These are phyloP conservation scores for Onthophagus sagittarius DNA, from an alignment of 2,888 invertebrate genomes.

Conservation along the genomic window DNA sequence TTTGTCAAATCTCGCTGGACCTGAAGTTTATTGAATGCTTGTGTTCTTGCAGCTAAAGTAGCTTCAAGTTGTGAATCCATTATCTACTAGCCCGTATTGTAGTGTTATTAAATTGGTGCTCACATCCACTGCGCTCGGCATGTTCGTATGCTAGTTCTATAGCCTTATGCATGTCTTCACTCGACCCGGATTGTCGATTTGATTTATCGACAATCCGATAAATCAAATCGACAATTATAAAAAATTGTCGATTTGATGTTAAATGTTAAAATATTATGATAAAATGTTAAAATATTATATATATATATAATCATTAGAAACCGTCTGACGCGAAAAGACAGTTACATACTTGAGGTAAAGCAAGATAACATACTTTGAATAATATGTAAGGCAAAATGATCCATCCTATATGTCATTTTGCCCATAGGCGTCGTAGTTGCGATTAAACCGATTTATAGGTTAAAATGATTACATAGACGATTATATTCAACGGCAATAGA, in stretches of 20 bases:
- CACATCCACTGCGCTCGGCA: slow-evolving; percentile 10
- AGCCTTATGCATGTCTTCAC: slow-evolving; percentile 9
- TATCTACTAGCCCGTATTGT: not conserved
- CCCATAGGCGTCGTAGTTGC: not conserved
- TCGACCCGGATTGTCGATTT: not conserved
- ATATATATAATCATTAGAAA: not conserved
- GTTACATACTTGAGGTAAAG: not conserved
- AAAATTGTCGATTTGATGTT: no score
- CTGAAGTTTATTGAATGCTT: slow-evolving; percentile 7
- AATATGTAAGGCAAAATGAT: no score
- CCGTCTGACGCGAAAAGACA: slow-evolving; percentile 1
- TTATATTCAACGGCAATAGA: not conserved
- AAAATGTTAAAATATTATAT: no score
- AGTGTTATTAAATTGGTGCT: slow-evolving; percentile 7
- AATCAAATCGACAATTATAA: no score
- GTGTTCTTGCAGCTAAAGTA: not conserved
- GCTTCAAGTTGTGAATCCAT: slow-evolving; percentile 9
- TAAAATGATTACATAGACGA: not conserved
- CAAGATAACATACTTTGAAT: no score
- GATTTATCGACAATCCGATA: no score
- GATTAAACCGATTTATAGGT: not conserved
- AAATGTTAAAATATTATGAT: no score
- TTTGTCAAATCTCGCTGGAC: not conserved
- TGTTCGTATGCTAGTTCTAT: slow-evolving; percentile 8
- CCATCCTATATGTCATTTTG: slow-evolving; percentile 17